A percentile compares a stretch with the other conserved stretches of the same genome.
These are phyloP conservation scores for Neoseiulus cucumeris DNA, from an alignment of 1,140 invertebrate genomes.

Conservation along the genomic window DNA sequence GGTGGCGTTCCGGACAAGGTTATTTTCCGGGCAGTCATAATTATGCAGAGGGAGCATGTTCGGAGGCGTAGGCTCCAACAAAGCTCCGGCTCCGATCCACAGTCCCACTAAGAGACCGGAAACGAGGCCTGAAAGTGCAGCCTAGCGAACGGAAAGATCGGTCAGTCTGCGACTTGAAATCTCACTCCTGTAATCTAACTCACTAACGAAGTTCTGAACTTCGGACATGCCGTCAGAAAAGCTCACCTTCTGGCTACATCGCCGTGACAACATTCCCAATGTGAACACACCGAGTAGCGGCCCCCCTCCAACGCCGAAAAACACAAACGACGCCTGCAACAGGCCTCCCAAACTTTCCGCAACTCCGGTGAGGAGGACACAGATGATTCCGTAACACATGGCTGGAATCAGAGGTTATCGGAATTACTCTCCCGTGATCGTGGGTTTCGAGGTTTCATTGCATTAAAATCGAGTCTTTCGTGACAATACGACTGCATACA, in stretches of 20 bases:
- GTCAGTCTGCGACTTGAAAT: too few relatives aligned
- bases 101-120: not conserved
- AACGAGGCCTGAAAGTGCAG: not conserved
- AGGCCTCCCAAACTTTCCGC: conserved; percentile 48
- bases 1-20: not conserved
- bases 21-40: not conserved
- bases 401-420: conserved; percentile 28
- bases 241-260: conserved; percentile 34
- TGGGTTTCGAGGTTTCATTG: too few relatives aligned
- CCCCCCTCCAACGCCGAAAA: conserved; percentile 58
- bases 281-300: conserved; percentile 56
- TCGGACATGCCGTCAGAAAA: too few relatives aligned
- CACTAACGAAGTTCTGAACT: too few relatives aligned
- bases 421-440: too few relatives aligned
- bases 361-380: conserved; percentile 48
- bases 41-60: not conserved
- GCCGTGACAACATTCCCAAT: conserved; percentile 46
- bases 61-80: not conserved
- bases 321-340: conserved; percentile 47
- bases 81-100: not conserved
- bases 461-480: too few relatives aligned
- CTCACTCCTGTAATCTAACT: too few relatives aligned
- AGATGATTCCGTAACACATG: conserved; percentile 42
- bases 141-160: not conserved
- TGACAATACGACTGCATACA: too few relatives aligned